Conservation (phyloP, 2,113 vertebrate genomes). For the Myrmecophaga tridactyla region DNA sequence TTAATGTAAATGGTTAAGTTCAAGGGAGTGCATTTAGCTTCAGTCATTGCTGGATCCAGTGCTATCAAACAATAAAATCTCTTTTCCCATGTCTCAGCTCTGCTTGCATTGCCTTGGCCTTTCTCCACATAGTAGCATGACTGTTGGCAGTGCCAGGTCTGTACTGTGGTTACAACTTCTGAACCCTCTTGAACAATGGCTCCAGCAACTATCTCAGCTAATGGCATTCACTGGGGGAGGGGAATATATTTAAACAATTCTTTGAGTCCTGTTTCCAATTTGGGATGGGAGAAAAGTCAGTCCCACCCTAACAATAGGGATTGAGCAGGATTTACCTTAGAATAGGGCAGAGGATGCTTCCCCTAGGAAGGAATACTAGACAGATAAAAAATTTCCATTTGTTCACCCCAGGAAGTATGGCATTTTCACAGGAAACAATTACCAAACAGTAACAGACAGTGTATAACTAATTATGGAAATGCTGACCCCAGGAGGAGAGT, state of each 20-base stretch:
- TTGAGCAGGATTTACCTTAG: neutral
- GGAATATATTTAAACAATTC: neutral
- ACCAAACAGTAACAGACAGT: neutral
- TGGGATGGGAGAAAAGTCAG: neutral
- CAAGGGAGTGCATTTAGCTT: neutral
- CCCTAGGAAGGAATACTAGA: neutral
- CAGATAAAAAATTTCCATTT: neutral
- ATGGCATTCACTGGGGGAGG: neutral
- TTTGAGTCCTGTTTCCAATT: neutral
- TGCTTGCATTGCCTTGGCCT: neutral
- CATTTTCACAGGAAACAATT: neutral
- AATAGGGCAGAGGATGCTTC: neutral
- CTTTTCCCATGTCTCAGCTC: neutral
- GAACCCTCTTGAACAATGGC: neutral
- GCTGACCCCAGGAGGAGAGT: neutral
- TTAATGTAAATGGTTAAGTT: neutral
- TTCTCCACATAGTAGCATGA: neutral
- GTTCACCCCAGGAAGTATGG: neutral
- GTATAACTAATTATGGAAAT: neutral
- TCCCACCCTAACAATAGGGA: neutral
- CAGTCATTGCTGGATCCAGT: neutral
- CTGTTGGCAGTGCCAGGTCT: neutral
- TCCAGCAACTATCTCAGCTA: neutral
- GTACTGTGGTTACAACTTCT: neutral
- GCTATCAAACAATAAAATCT: neutral